Base-by-base conservation (phyloP, 2,888 invertebrate species). In the Monoplex corrugatus region DNA sequence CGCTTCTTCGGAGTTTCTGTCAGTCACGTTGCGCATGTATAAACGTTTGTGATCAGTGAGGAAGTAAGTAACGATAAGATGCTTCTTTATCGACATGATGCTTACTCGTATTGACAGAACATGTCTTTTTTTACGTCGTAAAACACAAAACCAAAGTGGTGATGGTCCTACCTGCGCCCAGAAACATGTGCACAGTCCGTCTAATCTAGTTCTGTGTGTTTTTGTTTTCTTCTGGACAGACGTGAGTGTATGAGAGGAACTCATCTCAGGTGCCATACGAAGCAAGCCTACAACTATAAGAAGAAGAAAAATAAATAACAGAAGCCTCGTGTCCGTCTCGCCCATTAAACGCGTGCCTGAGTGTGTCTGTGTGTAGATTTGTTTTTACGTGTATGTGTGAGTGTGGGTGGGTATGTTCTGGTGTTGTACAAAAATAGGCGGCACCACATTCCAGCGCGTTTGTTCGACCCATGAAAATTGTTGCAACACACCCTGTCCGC, bases 231-330 rank as follows among this genome's bases (percentile, higher is more conserved):
- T 57, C 5, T 57, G 28, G 28, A 28, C 28, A 16, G 28, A 28
- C 16, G 16, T 28, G 57, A 68, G 78, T 80, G 78, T 8, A 68
- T 68, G 68, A 72, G n/a, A 43, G 43, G 78, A 28, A 40, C 16
- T 82, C 32, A 44, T 82, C 82, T 82, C 82, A 82, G 82, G 82
- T 82, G 82, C 82, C 82, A 82, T 82, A 82, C 44, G 45, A 82
- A 82, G 45, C 44, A 13, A 82, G 16, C 82, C 43, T 44, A n/a
- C 45, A 28, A 32, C 8, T 10, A 45, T 13, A 19, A 13, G 50
- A 50, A 50, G 19, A n/a, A n/a, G n/a, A n/a, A n/a, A n/a, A n/a
- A n/a, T 50, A 19, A 19, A 50, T 8, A 50, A 50, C 10, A 13
- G 50, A 50, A 50, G 19, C 19, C 50, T 82, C 32, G 32, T 45